Evolutionary conservation across 2,113 vertebrate species (phyloP), one percentile per base, ranked within the genome.

Genomic region (Pristiophorus japonicus): DNA sequence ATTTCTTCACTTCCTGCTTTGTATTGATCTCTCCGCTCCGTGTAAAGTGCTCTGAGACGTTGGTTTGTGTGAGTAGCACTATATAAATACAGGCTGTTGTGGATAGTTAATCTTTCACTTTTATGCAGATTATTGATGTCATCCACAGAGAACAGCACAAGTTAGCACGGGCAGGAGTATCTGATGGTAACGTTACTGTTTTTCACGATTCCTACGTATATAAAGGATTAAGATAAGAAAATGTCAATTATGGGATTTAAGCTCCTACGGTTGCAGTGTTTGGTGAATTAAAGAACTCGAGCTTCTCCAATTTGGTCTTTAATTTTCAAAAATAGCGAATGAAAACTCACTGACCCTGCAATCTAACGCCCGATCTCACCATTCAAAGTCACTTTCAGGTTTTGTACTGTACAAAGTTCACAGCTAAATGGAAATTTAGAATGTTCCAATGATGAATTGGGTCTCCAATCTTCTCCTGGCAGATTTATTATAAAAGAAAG

Each of bases 401-500:
- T n/a, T n/a, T 62, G 14, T 62, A 30, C 27, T 55, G 12, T n/a
- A 62, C 55, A 62, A 91, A 91, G 47, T 91, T 62, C 87, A 91
- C 87, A n/a, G 51, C 14, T 91, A 59, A 59, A 59, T 18, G 14
- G 30, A 91, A 91, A 62, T 62, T 91, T 91, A 34, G 38, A 91
- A 91, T 34, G 5, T 62, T 62, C 55, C 55, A 91, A 59, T 91
- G 87, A 91, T 62, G 87, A 91, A 91, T 91, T 91, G 55, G 51
- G 14, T 62, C 55, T 62, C 34, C 55, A 91, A 59, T 62, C 87
- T 62, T 91, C 16, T 59, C 1, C 4, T 59, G 51, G 87, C 87
- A 90, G 55, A 91, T 91, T 88, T 51, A 88, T 88, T 88, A 47
- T 88, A 88, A 55, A 88, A 88, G 47, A 88, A 88, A 88, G 45